Evolutionary conservation across 2,113 vertebrate genomes (phyloP).

Genomic region (Phrynosoma platyrhinos): DNA sequence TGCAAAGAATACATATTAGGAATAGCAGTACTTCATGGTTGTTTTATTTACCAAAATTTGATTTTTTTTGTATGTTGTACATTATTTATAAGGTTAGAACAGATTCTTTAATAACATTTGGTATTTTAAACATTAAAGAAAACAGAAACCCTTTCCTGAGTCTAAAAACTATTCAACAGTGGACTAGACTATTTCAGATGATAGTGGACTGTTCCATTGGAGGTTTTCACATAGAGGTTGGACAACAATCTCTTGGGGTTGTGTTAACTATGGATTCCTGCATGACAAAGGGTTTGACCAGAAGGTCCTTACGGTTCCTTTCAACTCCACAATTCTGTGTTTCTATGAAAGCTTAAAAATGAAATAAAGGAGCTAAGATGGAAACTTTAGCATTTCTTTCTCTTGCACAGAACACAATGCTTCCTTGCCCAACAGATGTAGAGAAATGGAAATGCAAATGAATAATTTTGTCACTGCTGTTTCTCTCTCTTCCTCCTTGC

Average conservation of each 20-base stretch:
- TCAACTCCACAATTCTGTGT: no score
- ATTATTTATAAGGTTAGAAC: background rate
- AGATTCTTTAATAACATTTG: background rate
- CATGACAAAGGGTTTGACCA: no score
- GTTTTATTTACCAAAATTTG: background rate
- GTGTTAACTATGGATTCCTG: no score
- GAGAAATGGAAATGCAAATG: constrained; percentile 15
- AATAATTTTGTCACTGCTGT: constrained; percentile 27
- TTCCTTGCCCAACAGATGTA: background rate
- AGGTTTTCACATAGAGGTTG: no score
- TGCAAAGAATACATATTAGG: background rate
- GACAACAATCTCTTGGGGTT: no score
- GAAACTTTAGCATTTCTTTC: constrained; percentile 4
- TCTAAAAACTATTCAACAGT: no score
- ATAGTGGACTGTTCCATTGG: no score
- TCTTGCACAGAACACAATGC: background rate
- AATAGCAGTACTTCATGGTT: background rate
- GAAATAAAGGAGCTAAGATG: background rate
- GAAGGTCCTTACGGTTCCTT: no score
- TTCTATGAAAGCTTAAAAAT: background rate
- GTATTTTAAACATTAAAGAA: no score
- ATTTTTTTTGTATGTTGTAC: background rate
- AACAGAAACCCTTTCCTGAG: no score
- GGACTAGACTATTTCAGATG: no score
- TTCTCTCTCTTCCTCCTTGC: constrained; percentile 1